Base-by-base conservation (phyloP, 2,888 invertebrate genomes). In the Drosophila greeni region DNA sequence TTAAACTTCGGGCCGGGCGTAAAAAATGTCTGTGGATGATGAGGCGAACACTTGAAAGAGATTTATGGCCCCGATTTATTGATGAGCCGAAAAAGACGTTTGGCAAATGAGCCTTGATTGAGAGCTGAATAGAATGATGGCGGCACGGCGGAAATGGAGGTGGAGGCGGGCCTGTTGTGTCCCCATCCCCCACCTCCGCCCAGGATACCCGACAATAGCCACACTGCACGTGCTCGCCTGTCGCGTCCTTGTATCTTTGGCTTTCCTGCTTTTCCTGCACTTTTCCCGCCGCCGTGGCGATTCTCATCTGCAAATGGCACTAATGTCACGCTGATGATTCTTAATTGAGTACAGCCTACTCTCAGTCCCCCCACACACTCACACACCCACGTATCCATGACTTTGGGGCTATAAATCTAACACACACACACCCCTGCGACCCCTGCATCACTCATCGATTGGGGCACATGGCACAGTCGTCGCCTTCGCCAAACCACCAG, bases 301-400 rank as follows among this genome's bases (percentile, higher is more conserved):
- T 59, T 59, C 48, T 34, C 72, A 66, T 60, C 70, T 73, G 68
- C 61, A 72, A 85, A 82, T 82, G 81, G 69, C 80, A 85, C 76
- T 85, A 82, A 85, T 81, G 81, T 79, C 84, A 85, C 80, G 70
- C 84, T 85, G 81, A 85, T 81, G 81, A 78, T 83, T 81, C 84
- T 81, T 81, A 81, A 81, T 81, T 81, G 85, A 82, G 80, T 85
- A 81, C 70, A 76, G 68, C 67, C 65, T 78, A 70, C 45, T 20
- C 45, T 14, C 18, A 45, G 45, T 18, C 29, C 8, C 53, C 29
- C 8, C 53, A 52, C 40, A 36, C 47, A 36, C 5, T 11, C 18
- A 37, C 40, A 36, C 24, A 39, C 48, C 34, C 48, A 60, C 34
- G 18, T 53, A 70, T 51, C 58, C 64, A 61, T 61, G 33, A 65